Evolutionary conservation across 2,113 vertebrate species (phyloP).

Genomic region (Callocephalon fimbriatum): DNA sequence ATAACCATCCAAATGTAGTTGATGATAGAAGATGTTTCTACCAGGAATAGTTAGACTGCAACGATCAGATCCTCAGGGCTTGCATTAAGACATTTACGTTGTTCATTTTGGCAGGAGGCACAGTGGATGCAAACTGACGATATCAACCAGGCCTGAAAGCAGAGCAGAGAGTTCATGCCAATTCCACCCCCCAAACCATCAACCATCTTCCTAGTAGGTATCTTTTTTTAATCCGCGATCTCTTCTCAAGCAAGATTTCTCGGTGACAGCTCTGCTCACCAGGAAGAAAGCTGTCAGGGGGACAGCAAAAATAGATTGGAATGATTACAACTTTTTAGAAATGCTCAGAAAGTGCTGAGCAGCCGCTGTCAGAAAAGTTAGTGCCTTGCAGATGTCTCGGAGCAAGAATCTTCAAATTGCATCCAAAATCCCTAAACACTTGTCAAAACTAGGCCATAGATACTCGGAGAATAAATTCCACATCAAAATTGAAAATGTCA

Average conservation of each 20-base stretch:
- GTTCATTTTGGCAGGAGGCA: neutral
- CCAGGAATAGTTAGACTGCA: neutral
- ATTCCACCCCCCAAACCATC: neutral
- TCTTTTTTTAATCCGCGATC: neutral
- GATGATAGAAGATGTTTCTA: neutral
- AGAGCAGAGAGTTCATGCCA: neutral
- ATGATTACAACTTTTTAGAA: neutral
- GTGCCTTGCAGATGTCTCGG: constrained; percentile 5
- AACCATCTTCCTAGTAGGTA: neutral
- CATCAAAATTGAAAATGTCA: neutral
- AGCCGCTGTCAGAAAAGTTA: neutral
- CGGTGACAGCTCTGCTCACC: constrained; percentile 3
- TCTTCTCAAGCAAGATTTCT: neutral
- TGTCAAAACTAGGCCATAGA: neutral
- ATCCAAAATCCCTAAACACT: neutral
- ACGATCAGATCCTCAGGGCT: neutral
- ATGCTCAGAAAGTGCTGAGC: constrained; percentile 43
- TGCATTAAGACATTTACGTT: neutral
- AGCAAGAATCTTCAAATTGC: neutral
- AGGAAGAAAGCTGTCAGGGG: constrained; percentile 40
- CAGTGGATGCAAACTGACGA: neutral
- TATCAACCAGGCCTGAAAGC: neutral
- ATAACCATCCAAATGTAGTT: neutral
- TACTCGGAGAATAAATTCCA: neutral
- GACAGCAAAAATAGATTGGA: constrained; percentile 42